These are phyloP conservation scores for Miopithecus talapoin DNA, from an alignment of 2,797 vertebrate genomes.

Conservation along the genomic window DNA sequence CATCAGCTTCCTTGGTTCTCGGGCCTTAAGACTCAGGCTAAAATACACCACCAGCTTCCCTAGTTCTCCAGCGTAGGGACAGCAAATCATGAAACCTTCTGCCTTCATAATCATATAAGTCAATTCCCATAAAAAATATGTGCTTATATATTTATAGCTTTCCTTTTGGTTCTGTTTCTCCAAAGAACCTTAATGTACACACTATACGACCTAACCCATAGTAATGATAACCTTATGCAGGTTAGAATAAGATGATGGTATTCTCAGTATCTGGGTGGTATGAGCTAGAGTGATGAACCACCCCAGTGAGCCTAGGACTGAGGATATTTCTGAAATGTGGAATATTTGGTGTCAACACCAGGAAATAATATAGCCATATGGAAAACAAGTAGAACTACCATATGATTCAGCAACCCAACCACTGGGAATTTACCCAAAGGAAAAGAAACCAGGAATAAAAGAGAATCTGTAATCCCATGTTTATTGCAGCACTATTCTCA, in stretches of 20 bases:
- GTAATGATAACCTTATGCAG: background rate
- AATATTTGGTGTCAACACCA: background rate
- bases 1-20: background rate
- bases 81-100: background rate
- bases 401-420: background rate
- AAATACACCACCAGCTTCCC: background rate
- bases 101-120: background rate
- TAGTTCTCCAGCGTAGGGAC: background rate
- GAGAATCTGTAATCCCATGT: background rate
- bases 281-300: background rate
- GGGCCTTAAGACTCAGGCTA: background rate
- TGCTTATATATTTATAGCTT: background rate
- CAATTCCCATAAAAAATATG: background rate
- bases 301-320: fast-evolving
- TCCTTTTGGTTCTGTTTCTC: background rate
- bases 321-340: background rate
- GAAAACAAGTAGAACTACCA: background rate
- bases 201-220: background rate
- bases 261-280: background rate
- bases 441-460: background rate
- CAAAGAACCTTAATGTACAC: background rate
- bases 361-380: background rate
- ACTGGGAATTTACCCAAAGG: background rate
- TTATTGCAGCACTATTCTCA: background rate
- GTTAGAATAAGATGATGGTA: background rate